A percentile compares a stretch with the other conserved stretches of the same genome.
phyloP scores from a whole-genome alignment of 1,140 invertebrate species.

The Ladona fulva region DNA sequence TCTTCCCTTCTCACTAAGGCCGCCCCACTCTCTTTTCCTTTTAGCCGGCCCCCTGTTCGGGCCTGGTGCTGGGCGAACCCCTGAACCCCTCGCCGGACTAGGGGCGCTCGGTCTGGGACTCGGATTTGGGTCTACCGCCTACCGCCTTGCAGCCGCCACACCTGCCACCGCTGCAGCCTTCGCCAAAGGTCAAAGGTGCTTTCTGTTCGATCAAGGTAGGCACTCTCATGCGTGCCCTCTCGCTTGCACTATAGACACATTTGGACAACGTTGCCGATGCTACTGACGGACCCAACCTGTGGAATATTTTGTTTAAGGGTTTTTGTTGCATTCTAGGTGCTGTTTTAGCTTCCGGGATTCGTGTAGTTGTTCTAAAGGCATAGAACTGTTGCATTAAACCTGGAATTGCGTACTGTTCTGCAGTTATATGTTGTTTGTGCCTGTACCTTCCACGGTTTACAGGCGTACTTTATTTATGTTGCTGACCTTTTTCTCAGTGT shows the following conservation, averaged over 20 bases:
- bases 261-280: slow-evolving; percentile 12
- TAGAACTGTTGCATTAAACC: too few species aligned
- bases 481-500: too few species aligned
- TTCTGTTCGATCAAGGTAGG: slow-evolving; percentile 46
- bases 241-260: slow-evolving; percentile 31
- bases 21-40: slow-evolving; percentile 28
- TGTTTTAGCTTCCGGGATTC: too few species aligned
- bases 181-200: slow-evolving; percentile 32
- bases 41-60: slow-evolving; percentile 44
- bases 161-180: slow-evolving; percentile 40
- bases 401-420: too few species aligned
- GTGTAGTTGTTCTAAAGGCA: too few species aligned
- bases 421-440: too few species aligned
- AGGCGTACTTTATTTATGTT: too few species aligned
- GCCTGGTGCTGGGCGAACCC: slow-evolving; percentile 32
- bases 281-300: too few species aligned
- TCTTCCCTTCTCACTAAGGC: neutral
- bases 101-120: slow-evolving; percentile 43
- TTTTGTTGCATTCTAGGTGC: too few species aligned
- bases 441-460: too few species aligned
- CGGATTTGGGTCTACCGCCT: slow-evolving; percentile 41
- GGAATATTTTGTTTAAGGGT: too few species aligned
- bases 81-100: slow-evolving; percentile 23
- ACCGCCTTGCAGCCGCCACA: slow-evolving; percentile 43
- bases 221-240: slow-evolving; percentile 33